Conservation (phyloP, 2,888 invertebrate species). For the Abrostola tripartita region DNA sequence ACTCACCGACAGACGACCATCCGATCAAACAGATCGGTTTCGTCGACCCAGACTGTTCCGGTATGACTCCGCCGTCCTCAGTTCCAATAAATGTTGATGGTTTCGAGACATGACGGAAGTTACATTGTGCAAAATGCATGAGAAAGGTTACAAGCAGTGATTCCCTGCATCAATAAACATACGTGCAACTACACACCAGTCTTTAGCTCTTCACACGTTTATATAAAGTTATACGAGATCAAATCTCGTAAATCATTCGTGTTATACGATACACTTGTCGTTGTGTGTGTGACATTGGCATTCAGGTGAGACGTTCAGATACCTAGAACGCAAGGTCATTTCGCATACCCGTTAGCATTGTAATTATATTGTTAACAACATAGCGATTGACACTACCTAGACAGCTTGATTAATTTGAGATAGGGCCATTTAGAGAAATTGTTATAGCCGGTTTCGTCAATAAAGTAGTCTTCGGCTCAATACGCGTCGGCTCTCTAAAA, state of each 20-base stretch:
- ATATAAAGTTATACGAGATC: constrained; percentile 45
- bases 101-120: constrained; percentile 59
- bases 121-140: constrained; percentile 58
- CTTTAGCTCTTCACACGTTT: constrained; percentile 37
- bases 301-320: constrained; percentile 79
- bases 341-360: constrained; percentile 67
- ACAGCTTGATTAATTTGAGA: constrained; percentile 18
- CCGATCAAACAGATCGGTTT: constrained; percentile 66
- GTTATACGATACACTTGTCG: constrained; percentile 59
- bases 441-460: constrained; percentile 20
- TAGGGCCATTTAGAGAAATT: constrained; percentile 17
- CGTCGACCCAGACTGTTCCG: constrained; percentile 68
- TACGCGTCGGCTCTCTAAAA: constrained; percentile 14
- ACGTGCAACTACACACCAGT: constrained; percentile 26
- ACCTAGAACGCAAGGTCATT: constrained; percentile 77
- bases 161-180: constrained; percentile 45
- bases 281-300: constrained; percentile 77
- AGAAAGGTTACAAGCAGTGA: constrained; percentile 54
- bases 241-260: constrained; percentile 53
- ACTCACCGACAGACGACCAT: constrained; percentile 65
- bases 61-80: constrained; percentile 60
- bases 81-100: constrained; percentile 51
- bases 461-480: neutral
- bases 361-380: constrained; percentile 60
- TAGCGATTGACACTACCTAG: constrained; percentile 21